These are phyloP conservation scores for Tinamus major DNA, from an alignment of 2,797 vertebrate genomes.

Conservation along the genomic window DNA sequence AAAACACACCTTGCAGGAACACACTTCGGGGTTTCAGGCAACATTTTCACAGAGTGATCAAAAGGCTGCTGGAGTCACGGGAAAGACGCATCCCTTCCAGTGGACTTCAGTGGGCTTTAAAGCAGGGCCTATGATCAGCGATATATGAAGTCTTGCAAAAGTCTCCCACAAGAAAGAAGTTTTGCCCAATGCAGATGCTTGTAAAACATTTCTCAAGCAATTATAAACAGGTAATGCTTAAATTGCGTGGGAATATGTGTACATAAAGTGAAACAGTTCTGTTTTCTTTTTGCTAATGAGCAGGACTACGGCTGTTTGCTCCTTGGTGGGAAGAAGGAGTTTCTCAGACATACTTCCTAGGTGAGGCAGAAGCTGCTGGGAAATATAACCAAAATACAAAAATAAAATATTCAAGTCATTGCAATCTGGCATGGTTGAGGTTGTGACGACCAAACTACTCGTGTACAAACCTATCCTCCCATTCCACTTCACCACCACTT, in stretches of 20 bases:
- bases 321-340: constrained; percentile 25
- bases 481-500: not conserved
- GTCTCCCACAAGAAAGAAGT: constrained; percentile 65
- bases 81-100: not conserved
- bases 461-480: not conserved
- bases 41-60: not conserved
- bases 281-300: constrained; percentile 40
- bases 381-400: not conserved
- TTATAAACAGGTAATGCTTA: constrained; percentile 63
- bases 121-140: constrained; percentile 48
- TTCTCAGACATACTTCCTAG: constrained; percentile 44
- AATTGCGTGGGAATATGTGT: constrained; percentile 52
- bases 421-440: not conserved
- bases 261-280: not conserved
- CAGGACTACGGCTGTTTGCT: constrained; percentile 2
- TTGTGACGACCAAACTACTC: not conserved
- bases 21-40: not conserved
- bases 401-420: not conserved
- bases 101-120: constrained; percentile 36
- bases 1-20: not conserved
- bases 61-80: not conserved
- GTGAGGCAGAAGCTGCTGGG: not conserved
- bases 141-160: constrained; percentile 17
- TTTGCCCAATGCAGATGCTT: constrained; percentile 48
- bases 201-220: constrained; percentile 71